Conservation (phyloP, 2,888 invertebrate genomes). For the Eulithis testata region DNA sequence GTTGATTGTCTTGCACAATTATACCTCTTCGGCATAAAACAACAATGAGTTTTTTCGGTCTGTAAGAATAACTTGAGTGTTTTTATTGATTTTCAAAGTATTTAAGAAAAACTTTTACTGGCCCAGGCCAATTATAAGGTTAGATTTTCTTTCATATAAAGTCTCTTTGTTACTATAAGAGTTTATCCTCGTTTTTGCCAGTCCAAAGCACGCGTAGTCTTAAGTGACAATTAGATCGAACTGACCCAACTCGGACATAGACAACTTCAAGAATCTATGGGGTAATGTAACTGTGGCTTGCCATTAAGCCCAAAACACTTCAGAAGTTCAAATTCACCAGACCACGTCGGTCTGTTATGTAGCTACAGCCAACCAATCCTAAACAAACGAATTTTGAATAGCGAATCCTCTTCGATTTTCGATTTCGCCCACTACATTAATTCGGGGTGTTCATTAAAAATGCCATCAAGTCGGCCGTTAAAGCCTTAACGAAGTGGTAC, state of each 20-base stretch:
- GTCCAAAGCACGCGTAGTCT: no score
- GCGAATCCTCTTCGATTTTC: conserved; percentile 72
- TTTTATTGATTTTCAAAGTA: conserved; percentile 5
- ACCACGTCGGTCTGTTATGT: conserved; percentile 37
- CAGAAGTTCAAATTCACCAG: conserved; percentile 36
- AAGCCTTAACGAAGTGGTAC: conserved; percentile 79
- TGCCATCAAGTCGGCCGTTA: conserved; percentile 79
- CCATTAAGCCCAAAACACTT: conserved; percentile 41
- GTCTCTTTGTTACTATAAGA: no score
- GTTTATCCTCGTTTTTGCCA: no score
- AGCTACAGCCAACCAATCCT: conserved; percentile 65
- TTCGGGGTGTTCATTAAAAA: conserved; percentile 83
- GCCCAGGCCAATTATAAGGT: no score
- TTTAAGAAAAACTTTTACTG: background rate
- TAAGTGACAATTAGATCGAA: background rate
- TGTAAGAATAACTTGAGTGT: conserved; percentile 21
- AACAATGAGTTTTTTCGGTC: conserved; percentile 31
- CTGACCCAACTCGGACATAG: background rate
- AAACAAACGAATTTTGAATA: conserved; percentile 69
- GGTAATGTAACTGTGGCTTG: conserved; percentile 7
- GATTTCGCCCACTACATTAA: conserved; percentile 84
- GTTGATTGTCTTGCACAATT: conserved; percentile 65
- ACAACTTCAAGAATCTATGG: background rate
- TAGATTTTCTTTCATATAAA: no score
- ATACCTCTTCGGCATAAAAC: conserved; percentile 41